phyloP scores from a whole-genome alignment of 2,888 invertebrate genomes.

The Coelogynopora nodosa region DNA sequence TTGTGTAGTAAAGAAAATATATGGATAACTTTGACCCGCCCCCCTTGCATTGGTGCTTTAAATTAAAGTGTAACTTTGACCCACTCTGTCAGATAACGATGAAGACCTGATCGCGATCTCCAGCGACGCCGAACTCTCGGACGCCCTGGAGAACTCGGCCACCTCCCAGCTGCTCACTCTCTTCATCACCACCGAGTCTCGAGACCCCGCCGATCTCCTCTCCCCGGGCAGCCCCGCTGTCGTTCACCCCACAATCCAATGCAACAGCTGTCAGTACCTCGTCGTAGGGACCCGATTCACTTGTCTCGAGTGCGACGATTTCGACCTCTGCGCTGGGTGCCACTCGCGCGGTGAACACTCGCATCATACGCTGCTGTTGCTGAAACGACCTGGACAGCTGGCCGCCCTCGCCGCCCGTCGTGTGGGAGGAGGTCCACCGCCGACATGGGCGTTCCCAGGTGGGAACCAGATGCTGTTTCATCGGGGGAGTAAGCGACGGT shows the following conservation, averaged over 20 bases:
- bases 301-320: not conserved
- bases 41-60: too few species aligned
- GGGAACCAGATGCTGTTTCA: not conserved
- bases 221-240: not conserved
- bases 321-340: not conserved
- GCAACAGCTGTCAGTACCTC: not conserved
- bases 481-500: not conserved
- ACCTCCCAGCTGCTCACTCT: not conserved
- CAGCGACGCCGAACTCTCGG: not conserved
- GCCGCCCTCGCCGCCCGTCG: not conserved
- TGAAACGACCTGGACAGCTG: not conserved
- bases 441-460: too few species aligned
- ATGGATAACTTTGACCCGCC: too few species aligned
- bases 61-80: too few species aligned
- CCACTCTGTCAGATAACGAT: not conserved
- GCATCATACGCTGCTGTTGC: not conserved
- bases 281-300: not conserved
- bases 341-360: not conserved
- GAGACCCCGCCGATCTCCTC: not conserved
- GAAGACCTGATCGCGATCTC: not conserved
- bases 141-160: not conserved
- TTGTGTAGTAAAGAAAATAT: too few species aligned
- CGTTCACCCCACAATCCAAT: not conserved
- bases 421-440: not conserved
- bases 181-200: not conserved